These are phyloP conservation scores for Leptocoma aspasia DNA, from an alignment of 2,113 vertebrate species.

Conservation along the genomic window DNA sequence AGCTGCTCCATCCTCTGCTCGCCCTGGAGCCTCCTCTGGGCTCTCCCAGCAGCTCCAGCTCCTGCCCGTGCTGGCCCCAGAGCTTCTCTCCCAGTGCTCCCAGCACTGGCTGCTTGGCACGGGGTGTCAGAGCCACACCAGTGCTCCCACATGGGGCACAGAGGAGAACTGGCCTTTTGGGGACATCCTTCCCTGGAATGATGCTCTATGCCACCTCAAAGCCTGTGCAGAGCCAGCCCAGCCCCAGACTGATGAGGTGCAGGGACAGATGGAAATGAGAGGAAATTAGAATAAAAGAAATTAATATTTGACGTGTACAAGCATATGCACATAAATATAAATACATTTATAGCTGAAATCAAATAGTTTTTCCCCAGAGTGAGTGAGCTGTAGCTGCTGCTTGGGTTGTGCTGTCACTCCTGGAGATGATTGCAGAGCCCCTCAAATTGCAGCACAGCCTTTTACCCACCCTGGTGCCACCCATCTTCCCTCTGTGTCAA, in stretches of 20 bases:
- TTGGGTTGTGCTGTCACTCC: conserved; percentile 22
- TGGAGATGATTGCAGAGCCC: conserved; percentile 36
- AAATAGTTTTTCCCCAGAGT: conserved; percentile 62
- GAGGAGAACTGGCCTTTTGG: neutral
- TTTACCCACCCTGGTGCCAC: neutral
- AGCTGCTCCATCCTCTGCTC: neutral
- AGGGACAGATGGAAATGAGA: conserved; percentile 33
- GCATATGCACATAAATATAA: conserved; percentile 63
- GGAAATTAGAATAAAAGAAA: conserved; percentile 52
- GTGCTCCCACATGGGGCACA: neutral
- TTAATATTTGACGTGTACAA: conserved; percentile 45
- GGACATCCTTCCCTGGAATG: neutral
- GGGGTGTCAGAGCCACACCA: neutral
- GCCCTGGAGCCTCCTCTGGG: neutral
- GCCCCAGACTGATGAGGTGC: neutral
- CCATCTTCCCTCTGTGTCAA: neutral
- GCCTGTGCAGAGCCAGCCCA: neutral
- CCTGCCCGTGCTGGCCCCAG: neutral
- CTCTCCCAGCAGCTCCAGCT: neutral
- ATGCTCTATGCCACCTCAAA: neutral
- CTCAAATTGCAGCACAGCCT: conserved; percentile 17
- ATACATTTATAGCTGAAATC: conserved; percentile 50
- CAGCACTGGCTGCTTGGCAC: neutral
- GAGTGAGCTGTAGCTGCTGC: conserved; percentile 29
- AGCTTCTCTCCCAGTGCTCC: rapidly evolving